Percentiles rank a stretch among this genome's conserved stretches.
Evolutionary conservation across 1,140 invertebrate species (phyloP).

Genomic region (Andricus grossulariae): DNA sequence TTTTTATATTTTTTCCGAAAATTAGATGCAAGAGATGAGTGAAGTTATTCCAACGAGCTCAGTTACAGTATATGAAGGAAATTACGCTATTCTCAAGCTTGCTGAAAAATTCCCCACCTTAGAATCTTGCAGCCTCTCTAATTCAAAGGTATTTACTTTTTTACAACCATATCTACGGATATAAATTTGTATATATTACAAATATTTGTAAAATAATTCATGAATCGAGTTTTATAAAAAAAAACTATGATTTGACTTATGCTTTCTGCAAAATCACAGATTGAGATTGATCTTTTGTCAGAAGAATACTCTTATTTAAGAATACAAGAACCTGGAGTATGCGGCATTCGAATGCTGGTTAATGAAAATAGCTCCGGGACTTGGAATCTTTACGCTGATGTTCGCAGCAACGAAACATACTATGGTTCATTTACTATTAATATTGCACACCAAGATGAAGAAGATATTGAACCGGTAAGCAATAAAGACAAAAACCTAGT

Average conservation of each 20-base stretch:
- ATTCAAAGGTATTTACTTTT: too few relatives aligned
- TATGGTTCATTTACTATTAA: constrained; percentile 36
- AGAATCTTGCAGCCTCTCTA: constrained; percentile 35
- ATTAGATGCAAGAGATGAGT: constrained; percentile 20
- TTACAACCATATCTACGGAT: too few relatives aligned
- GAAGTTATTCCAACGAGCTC: not conserved
- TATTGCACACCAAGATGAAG: constrained; percentile 30
- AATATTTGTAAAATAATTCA: too few relatives aligned
- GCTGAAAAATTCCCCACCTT: constrained; percentile 26
- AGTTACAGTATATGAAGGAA: constrained; percentile 38
- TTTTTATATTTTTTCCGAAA: not conserved
- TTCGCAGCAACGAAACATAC: constrained; percentile 34
- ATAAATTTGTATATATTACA: too few relatives aligned
- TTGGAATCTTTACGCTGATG: constrained; percentile 47
- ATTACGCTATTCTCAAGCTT: constrained; percentile 37
- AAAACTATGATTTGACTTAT: too few relatives aligned
- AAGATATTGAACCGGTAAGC: not conserved
- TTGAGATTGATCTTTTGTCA: not conserved
- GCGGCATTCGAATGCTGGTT: constrained; percentile 48
- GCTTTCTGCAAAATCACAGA: too few relatives aligned
- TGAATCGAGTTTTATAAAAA: too few relatives aligned
- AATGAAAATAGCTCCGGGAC: constrained; percentile 29
- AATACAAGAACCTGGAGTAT: constrained; percentile 45
- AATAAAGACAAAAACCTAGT: not conserved
- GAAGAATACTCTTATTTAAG: not conserved